phyloP scores from a whole-genome alignment of 2,888 invertebrate species.

The Ellobium chinense region DNA sequence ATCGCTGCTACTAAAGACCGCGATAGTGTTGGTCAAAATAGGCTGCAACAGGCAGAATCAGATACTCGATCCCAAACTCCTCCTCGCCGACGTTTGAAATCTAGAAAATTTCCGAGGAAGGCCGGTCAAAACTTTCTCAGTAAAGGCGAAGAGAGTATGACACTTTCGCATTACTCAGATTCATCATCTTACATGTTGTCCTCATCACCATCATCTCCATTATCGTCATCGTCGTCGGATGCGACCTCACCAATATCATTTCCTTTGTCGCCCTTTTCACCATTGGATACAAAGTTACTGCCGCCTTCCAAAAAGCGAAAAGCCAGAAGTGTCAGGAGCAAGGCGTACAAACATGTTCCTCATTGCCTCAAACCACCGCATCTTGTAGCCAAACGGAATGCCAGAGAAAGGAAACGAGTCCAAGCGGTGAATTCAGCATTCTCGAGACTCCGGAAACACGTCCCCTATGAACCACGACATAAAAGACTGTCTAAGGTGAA shows the following conservation, averaged over 20 bases:
- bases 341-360: conserved; percentile 74
- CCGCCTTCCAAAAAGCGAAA: background rate
- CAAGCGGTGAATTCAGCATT: conserved; percentile 85
- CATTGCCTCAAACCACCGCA: conserved; percentile 82
- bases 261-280: background rate
- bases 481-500: conserved; percentile 83
- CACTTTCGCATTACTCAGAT: background rate
- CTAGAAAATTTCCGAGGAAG: background rate
- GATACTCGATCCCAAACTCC: too few species aligned
- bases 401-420: conserved; percentile 83
- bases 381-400: conserved; percentile 83
- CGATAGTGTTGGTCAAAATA: too few species aligned
- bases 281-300: background rate
- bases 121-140: background rate
- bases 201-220: background rate
- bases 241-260: background rate
- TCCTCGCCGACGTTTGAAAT: too few species aligned
- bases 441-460: conserved; percentile 82
- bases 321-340: conserved; percentile 48
- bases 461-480: conserved; percentile 82
- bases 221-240: background rate
- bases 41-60: too few species aligned
- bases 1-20: background rate
- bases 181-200: background rate
- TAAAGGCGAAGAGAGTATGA: background rate